Percentiles rank a stretch among this genome's conserved stretches.
Conservation (phyloP, 2,113 vertebrate genomes). For the Peromyscus maniculatus region DNA sequence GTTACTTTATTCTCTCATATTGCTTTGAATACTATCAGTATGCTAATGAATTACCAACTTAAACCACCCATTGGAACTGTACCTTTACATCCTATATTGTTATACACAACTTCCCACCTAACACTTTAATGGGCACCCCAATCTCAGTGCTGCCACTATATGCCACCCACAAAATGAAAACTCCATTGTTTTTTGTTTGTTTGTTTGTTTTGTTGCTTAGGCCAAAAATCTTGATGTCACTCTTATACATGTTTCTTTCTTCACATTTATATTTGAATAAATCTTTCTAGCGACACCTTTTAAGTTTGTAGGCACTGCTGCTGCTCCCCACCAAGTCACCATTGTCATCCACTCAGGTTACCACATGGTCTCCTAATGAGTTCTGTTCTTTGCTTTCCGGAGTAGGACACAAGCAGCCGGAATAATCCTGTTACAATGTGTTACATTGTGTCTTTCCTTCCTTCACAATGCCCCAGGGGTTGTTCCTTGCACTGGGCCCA, state of each 20-base stretch:
- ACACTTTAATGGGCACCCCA: neutral
- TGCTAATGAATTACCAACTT: neutral
- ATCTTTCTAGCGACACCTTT: neutral
- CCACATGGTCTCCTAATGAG: neutral
- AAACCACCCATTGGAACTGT: neutral
- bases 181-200: neutral
- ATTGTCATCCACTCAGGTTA: neutral
- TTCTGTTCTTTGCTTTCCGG: neutral
- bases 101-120: neutral
- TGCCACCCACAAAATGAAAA: neutral
- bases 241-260: neutral
- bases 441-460: neutral
- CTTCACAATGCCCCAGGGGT: neutral
- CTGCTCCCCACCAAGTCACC: neutral
- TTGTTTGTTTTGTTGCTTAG: neutral
- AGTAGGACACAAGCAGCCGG: neutral
- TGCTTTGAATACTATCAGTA: neutral
- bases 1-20: neutral
- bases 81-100: neutral
- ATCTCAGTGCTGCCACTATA: neutral
- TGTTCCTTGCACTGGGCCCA: neutral
- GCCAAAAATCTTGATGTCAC: neutral
- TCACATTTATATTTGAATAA: neutral
- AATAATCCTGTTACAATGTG: neutral
- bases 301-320: neutral